Base-by-base conservation (phyloP, 2,797 vertebrate species). In the Danio jaintianensis region DNA sequence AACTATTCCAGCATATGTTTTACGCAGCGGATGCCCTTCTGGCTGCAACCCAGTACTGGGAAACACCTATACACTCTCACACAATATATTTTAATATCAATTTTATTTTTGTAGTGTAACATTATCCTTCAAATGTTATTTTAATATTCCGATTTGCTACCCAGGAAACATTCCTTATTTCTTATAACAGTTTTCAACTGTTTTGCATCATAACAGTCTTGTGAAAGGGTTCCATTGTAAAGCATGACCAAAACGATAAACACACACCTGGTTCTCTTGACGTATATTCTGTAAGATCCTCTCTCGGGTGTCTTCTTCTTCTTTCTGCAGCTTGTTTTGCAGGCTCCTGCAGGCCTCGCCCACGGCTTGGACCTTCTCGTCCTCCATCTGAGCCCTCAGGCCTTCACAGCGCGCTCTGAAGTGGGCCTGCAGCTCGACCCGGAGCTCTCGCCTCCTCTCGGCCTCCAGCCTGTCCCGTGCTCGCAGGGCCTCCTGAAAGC, bases 291-390 rank as follows among this genome's bases (percentile, higher is more conserved):
- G 73, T 47, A 58, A 18, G 7, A 75, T 81, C 66, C 42, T 29
- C 18, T 56, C 75, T 58, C 42, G 70, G 78, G 73, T 66, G 63
- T 64, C 72, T 55, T 80, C 81, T 55, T 82, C 75, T 84, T 86
- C 85, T 78, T 83, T 86, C 83, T 76, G 82, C 69, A 87, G 85
- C 85, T 87, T 83, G 79, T 87, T 84, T 84, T 63, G 48, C 74
- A 81, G 56, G 50, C 68, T 80, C 61, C 74, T 55, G 4, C 64
- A 75, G 80, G 80, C 82, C 55, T 89, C 81, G 72, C 85, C 66
- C 78, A 85, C 82, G 47, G 20, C 43, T 76, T 45, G 81, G 29
- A 55, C 47, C 70, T 67, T 83, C 50, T 85, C 75, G 48, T 22
- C 38, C 67, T 85, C 67, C 84, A 82, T 82, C 82, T 53, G 58